Evolutionary conservation across 2,888 invertebrate genomes (phyloP), one percentile per base, ranked within the genome.

Genomic region (Stegana nigrithorax): DNA sequence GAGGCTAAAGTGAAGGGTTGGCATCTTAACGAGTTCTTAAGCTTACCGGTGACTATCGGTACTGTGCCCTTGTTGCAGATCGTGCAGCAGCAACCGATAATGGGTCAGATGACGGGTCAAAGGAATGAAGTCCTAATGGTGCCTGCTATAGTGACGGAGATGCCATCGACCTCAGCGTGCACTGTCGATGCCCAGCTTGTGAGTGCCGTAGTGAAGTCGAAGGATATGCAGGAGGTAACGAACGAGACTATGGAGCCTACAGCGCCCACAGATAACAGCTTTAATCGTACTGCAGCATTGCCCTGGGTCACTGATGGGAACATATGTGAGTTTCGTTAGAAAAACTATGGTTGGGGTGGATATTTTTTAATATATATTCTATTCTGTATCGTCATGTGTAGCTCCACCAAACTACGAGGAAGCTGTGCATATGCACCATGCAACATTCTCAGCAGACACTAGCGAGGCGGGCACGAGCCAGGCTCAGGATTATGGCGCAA

Each of bases 41-140:
- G 68, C 1, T 69, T 81, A 42, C 84, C 85, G 0, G 70, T 85
- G 0, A 82, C 82, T 10, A 83, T 86, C 44, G 86, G 85, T 8
- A 84, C 81, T 66, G 76, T 85, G 1, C 85, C 86, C 0, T 62
- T 83, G 1, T 57, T 55, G 17, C 51, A 44, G 12, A 66, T 66
- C 0, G 2, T 23, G 8, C n/a, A n/a, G n/a, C n/a, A n/a, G n/a
- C 67, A 64, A 29, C 63, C 66, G 36, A n/a, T n/a, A n/a, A n/a
- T n/a, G n/a, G 71, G 69, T 50, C 67, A 53, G 1, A n/a, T 25
- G 19, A 32, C 36, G n/a, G 45, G 4, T 3, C 6, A n/a, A 17
- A 14, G 26, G 6, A 25, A 23, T 55, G 26, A 36, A 42, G 8
- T 25, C n/a, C 14, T 51, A 12, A 42, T 53, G 50, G 50, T 51